A percentile compares a stretch with the other conserved stretches of the same genome.
Evolutionary conservation across 2,797 vertebrate species (phyloP).

Genomic region (Tokudaia muenninki): DNA sequence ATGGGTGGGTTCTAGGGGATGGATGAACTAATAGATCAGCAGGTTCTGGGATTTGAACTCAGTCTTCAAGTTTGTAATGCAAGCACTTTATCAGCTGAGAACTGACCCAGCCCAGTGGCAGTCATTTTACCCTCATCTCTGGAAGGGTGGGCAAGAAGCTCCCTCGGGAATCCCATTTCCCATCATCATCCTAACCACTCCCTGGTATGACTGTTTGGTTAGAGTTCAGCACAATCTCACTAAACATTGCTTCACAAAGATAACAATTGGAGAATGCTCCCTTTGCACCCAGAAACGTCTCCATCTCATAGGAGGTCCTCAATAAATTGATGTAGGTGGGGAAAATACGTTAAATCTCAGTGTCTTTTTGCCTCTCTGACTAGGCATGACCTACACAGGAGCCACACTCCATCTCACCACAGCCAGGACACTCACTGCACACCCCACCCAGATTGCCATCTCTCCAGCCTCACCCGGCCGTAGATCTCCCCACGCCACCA

Average conservation of each 20-base stretch:
- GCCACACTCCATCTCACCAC: accelerated
- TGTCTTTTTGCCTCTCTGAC: background rate
- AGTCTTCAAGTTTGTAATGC: background rate
- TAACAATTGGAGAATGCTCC: background rate
- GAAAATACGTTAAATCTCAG: background rate
- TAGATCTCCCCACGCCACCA: constrained; percentile 99
- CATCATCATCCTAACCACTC: background rate
- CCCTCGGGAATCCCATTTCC: background rate
- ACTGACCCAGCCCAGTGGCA: no score
- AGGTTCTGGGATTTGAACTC: background rate
- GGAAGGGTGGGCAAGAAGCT: background rate
- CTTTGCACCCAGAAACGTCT: background rate
- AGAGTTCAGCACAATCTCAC: background rate
- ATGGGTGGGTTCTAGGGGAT: background rate
- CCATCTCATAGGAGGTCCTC: background rate
- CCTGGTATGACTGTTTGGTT: background rate
- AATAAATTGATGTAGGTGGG: background rate
- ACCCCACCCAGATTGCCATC: constrained; percentile 48
- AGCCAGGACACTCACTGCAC: background rate
- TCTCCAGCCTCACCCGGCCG: constrained; percentile 92
- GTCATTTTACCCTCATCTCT: background rate
- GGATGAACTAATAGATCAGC: background rate
- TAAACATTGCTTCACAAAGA: background rate
- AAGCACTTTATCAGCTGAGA: background rate
- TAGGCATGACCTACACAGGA: background rate